Percentiles rank a stretch among this genome's conserved stretches.
phyloP scores from a whole-genome alignment of 2,113 vertebrate species.

The Hyperopisus bebe region DNA sequence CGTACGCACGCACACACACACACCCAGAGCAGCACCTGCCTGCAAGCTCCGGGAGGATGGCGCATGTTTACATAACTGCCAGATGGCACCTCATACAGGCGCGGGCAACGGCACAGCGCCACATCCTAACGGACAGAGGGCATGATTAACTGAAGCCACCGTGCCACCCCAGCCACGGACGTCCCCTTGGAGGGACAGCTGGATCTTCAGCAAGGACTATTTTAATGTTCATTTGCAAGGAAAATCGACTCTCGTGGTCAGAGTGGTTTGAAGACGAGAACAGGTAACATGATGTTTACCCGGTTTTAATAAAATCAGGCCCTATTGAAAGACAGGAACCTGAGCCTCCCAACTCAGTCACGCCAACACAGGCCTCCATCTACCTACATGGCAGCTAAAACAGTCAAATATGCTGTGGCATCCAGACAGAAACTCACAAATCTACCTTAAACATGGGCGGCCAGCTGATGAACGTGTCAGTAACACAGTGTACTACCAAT shows the following conservation, averaged over 20 bases:
- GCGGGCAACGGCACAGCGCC: neutral
- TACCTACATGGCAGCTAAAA: neutral
- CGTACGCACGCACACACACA: neutral
- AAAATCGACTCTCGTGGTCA: neutral
- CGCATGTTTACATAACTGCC: conserved; percentile 9
- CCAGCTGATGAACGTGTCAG: neutral
- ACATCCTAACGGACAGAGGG: neutral
- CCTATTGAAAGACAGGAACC: neutral
- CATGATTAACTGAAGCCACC: neutral
- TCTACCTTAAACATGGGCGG: neutral
- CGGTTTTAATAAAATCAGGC: neutral
- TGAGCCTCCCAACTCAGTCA: neutral
- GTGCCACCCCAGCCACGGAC: neutral
- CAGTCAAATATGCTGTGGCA: neutral
- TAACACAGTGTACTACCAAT: neutral
- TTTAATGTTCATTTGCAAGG: conserved; percentile 27
- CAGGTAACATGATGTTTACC: neutral
- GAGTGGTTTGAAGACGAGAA: neutral
- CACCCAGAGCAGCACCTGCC: neutral
- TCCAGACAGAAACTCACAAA: neutral
- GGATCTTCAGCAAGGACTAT: conserved; percentile 2
- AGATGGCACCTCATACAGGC: neutral
- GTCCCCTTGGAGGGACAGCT: neutral
- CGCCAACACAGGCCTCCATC: neutral
- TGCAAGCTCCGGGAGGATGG: neutral